Base-by-base conservation (phyloP, 2,113 vertebrate species). In the Halcyon senegalensis region DNA sequence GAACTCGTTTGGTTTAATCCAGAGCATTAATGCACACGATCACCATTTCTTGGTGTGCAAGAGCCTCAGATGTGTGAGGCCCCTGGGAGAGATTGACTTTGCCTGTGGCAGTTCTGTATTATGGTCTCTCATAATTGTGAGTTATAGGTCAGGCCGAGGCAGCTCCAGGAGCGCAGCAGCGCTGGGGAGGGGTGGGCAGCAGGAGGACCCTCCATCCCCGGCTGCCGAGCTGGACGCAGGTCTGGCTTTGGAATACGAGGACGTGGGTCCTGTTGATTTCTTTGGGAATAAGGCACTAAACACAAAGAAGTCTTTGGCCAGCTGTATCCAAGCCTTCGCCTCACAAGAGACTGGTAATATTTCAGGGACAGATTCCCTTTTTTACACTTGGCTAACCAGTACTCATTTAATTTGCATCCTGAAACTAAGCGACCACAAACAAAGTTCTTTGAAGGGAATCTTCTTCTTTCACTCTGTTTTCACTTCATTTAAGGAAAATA, bases 31-130 rank as follows among this genome's bases (percentile, higher is more conserved):
- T 35, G 74, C 56, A 66, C 66, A n/a, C 21, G 89, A 96, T 92
- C 89, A 27, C 87, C 8, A 3, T 82, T 86, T 94, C 92, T 91
- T 85, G 88, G 95, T 84, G 91, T 58, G 87, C 81, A 76, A 62
- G 84, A 89, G 80, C 81, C 86, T 93, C 78, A 50, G 88, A 81
- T 90, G 89, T 82, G 91, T 89, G 91, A 85, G 87, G 78, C 94
- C 81, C 92, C 66, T 85, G 93, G 96, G 94, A 95, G 84, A 69
- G 64, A 87, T 88, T 87, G 92, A 92, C 93, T 94, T 92, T 97
- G 94, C 90, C 76, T 64, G 66, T 92, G 95, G 93, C 93, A 92
- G 88, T 90, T 92, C 15, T 67, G 69, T 46, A 12, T 81, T 84
- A 44, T 2, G 1, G 68, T 68, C 77, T 92, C 76, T 87, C 24